Base-by-base conservation (phyloP, 2,113 vertebrate genomes). In the Zosterops hypoxanthus region DNA sequence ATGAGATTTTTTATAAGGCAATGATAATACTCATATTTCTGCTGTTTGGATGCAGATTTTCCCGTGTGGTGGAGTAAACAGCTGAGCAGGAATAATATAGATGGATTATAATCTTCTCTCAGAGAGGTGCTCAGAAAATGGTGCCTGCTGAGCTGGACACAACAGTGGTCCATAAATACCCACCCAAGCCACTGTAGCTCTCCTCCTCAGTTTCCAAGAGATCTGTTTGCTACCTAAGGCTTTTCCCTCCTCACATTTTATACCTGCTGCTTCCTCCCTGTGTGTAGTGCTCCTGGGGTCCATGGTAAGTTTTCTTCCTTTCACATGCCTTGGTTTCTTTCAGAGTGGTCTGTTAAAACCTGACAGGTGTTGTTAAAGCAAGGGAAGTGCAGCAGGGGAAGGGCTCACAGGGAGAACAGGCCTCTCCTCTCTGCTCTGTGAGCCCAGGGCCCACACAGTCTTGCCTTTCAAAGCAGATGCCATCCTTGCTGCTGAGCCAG, bases 241-340 rank as follows among this genome's bases (percentile, higher is more conserved):
- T 49, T 78, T 53, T 72, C 12, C 20, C 8, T 50, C n/a, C 46
- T 63, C 26, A 11, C 14, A 8, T 49, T 69, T 69, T 65, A 0
- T 19, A 17, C 28, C 46, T 57, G 44, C 23, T 53, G 13, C 23
- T 36, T 57, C 29, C 15, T 29, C 4, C 21, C 28, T 36, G 20
- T 12, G 4, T 6, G 9, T 1, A 20, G 23, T 8, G 11, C 81
- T 72, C 17, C 47, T 47, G 36, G 49, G 41, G 63, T 63, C 77
- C 29, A 5, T 26, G 14, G 31, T 39, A 22, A 13, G 29, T 64
- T 78, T 53, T 31, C 25, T 88, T 61, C 53, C 49, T 63, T 46
- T n/a, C 18, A n/a, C 6, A 1, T 0, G 0, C 26, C 25, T 44
- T 65, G 13, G 3, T 65, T 80, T 53, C 55, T 63, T 0, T 42